Evolutionary conservation across 2,888 invertebrate genomes (phyloP), one percentile per base, ranked within the genome.

Genomic region (Conchocele bisecta): DNA sequence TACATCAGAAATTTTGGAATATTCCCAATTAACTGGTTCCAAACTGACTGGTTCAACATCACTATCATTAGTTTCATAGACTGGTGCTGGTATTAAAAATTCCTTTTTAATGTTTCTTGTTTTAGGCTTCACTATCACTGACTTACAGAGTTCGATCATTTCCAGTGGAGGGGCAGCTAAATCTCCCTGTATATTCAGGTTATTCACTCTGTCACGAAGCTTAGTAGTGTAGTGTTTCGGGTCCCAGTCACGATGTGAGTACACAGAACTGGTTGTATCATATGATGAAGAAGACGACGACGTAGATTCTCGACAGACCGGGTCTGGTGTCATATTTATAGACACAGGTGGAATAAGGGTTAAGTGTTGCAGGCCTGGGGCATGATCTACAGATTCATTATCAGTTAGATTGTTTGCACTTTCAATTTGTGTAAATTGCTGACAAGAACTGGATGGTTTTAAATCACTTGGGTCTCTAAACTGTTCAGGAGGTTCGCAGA

Each of bases 101-200:
- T n/a, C n/a, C n/a, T n/a, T 28, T 15, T 51, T 51, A 29, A 28
- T 7, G 11, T 31, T 20, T 33, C 51, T 29, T 33, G 51, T 51
- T 22, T 51, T 51, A 31, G 51, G 51, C 35, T 51, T 51, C 35
- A 35, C 35, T 15, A 51, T 51, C 2, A 64, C 60, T 39, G 76
- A 76, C 46, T 76, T 76, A 50, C 76, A 76, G n/a, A 67, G 50
- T 64, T 76, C 76, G 22, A 76, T 72, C 61, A 82, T 72, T 41
- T 81, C 82, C 6, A 80, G 71, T 29, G 75, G 70, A 6, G 83
- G 82, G 2, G 82, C 81, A 1, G 81, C 75, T 0, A 74, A 59
- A 53, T 81, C 83, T n/a, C 75, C 65, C 9, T 72, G 73, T 20
- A 63, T 64, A 22, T 65, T 72, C 33, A 56, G 61, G 60, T 58